These are phyloP conservation scores for Schizopygopsis malacanthus DNA, from an alignment of 2,797 vertebrate species.

Conservation along the genomic window DNA sequence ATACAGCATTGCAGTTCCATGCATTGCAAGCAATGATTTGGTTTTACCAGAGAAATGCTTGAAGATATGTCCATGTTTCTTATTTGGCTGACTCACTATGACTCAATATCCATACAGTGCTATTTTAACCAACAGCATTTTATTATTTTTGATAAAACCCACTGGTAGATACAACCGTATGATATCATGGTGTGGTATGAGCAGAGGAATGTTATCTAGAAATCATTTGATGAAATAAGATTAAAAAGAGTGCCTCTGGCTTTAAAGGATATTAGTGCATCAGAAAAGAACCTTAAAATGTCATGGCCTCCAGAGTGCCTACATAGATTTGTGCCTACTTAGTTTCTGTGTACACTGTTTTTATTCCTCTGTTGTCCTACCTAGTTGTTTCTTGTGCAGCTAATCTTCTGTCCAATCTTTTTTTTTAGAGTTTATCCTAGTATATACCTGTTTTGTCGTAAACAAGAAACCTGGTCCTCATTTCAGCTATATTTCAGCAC, in stretches of 20 bases:
- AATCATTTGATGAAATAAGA: background rate
- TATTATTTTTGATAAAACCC: constrained; percentile 19
- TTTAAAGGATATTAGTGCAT: constrained; percentile 13
- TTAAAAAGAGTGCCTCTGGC: constrained; percentile 2
- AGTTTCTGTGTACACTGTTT: background rate
- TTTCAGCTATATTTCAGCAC: constrained; percentile 50
- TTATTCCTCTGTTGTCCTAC: background rate
- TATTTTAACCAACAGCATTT: constrained; percentile 19
- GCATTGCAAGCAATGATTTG: constrained; percentile 8
- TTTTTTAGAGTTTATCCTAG: background rate
- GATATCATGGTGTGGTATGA: constrained; percentile 1
- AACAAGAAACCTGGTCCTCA: constrained; percentile 22
- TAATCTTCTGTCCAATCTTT: background rate
- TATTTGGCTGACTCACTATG: constrained; percentile 11
- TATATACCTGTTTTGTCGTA: background rate
- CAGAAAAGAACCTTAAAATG: background rate
- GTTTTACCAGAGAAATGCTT: constrained; percentile 11
- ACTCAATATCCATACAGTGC: constrained; percentile 40
- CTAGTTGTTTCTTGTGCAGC: background rate
- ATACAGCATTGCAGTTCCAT: constrained; percentile 1
- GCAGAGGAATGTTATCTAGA: background rate
- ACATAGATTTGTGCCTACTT: constrained; percentile 1
- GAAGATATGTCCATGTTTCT: constrained; percentile 9
- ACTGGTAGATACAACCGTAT: background rate
- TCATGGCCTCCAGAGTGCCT: background rate